phyloP scores from a whole-genome alignment of 2,888 invertebrate species.

The Epinotia nisella region DNA sequence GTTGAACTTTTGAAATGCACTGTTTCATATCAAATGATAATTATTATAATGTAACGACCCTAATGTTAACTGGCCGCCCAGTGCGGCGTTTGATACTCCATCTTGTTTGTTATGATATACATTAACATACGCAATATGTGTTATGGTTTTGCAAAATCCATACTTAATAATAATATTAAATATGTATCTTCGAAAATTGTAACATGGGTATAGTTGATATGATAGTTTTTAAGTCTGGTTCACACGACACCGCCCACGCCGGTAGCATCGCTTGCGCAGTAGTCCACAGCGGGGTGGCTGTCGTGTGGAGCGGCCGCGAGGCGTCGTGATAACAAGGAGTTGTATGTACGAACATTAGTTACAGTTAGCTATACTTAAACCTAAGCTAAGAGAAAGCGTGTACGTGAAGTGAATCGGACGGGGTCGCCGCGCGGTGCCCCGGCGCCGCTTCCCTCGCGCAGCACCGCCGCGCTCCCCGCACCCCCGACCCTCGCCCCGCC shows the following conservation, averaged over 20 bases:
- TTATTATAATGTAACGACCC: constrained; percentile 63
- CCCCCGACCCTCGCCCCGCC: constrained; percentile 62
- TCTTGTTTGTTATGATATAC: constrained; percentile 79
- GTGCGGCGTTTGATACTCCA: constrained; percentile 74
- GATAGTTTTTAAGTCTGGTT: constrained; percentile 55
- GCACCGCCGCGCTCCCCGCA: constrained; percentile 82
- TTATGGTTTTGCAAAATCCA: constrained; percentile 56
- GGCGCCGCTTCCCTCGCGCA: constrained; percentile 46
- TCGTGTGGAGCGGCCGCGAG: constrained; percentile 49
- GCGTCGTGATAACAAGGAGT: constrained; percentile 66
- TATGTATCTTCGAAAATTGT: constrained; percentile 64
- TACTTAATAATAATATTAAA: constrained; percentile 54
- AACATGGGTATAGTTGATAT: constrained; percentile 66
- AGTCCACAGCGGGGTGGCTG: constrained; percentile 18
- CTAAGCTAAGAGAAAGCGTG: constrained; percentile 46
- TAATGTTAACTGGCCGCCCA: constrained; percentile 66
- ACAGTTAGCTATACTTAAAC: constrained; percentile 53
- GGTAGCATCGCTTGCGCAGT: constrained; percentile 34
- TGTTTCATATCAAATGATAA: constrained; percentile 81
- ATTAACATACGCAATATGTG: constrained; percentile 64
- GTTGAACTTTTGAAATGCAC: constrained; percentile 73
- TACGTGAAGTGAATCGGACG: constrained; percentile 48
- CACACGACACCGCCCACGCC: constrained; percentile 36
- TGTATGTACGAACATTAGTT: constrained; percentile 62
- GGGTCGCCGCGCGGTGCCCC: constrained; percentile 43